A percentile compares a stretch with the other conserved stretches of the same genome.
phyloP scores from a whole-genome alignment of 2,888 invertebrate genomes.

The Sesamia inferens region DNA sequence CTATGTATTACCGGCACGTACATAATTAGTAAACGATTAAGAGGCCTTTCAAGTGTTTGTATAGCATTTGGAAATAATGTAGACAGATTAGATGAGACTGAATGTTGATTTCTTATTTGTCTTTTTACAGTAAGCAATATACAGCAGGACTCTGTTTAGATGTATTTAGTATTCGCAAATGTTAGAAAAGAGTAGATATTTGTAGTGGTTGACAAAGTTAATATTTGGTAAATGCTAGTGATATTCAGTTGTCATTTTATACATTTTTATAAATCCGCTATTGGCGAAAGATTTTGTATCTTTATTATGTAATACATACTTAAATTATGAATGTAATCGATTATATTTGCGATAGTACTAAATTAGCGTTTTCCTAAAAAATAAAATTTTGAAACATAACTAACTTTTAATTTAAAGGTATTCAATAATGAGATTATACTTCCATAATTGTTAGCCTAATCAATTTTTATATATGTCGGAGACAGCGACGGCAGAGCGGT shows the following conservation, averaged over 20 bases:
- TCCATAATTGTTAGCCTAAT: neutral
- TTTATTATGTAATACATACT: constrained; percentile 78
- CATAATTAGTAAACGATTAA: constrained; percentile 61
- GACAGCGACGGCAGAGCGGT: too few species aligned
- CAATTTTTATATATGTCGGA: neutral
- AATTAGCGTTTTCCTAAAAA: constrained; percentile 83
- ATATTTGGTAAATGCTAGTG: constrained; percentile 72
- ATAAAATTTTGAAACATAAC: constrained; percentile 66
- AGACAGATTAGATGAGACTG: constrained; percentile 70
- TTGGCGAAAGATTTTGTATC: constrained; percentile 84
- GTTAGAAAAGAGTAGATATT: constrained; percentile 57
- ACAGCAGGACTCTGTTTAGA: constrained; percentile 58
- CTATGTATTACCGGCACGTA: constrained; percentile 60
- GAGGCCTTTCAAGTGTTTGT: constrained; percentile 64
- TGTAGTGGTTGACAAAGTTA: constrained; percentile 64
- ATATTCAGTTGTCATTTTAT: constrained; percentile 82
- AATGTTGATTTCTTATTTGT: constrained; percentile 64
- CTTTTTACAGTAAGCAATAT: constrained; percentile 62
- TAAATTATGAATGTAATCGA: constrained; percentile 84
- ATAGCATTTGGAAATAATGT: constrained; percentile 60
- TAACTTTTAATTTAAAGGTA: constrained; percentile 20
- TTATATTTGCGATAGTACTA: constrained; percentile 83
- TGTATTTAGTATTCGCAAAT: constrained; percentile 56
- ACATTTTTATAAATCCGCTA: constrained; percentile 86
- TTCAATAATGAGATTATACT: neutral